Evolutionary conservation across 2,797 vertebrate genomes (phyloP).

Genomic region (Rousettus madagascariensis): DNA sequence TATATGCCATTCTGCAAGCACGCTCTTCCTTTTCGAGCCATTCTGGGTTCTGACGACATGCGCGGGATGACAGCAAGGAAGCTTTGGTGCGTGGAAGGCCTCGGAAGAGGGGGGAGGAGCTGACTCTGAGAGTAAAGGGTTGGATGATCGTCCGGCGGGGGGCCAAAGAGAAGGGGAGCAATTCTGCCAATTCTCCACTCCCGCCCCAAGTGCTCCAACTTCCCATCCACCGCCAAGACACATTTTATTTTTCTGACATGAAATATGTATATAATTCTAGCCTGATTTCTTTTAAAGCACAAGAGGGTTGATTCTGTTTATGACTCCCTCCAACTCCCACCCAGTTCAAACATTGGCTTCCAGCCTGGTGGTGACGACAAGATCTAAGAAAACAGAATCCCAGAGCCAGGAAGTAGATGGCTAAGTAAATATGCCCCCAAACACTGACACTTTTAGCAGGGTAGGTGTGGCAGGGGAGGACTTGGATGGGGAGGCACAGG

Average conservation of each 20-base stretch:
- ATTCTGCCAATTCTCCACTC: slow-evolving; percentile 73
- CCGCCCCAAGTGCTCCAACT: slow-evolving; percentile 63
- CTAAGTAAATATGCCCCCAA: slow-evolving; percentile 60
- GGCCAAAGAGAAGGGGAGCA: slow-evolving; percentile 68
- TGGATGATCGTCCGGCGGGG: slow-evolving; percentile 68
- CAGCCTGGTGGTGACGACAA: slow-evolving; percentile 72
- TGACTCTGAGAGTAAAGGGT: slow-evolving; percentile 72
- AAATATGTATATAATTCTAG: slow-evolving; percentile 77
- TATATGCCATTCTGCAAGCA: neutral
- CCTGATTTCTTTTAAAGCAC: slow-evolving; percentile 72
- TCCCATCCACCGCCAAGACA: slow-evolving; percentile 70
- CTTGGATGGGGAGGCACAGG: neutral
- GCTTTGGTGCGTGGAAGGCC: slow-evolving; percentile 65
- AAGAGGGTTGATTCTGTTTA: slow-evolving; percentile 70
- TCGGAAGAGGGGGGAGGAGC: slow-evolving; percentile 49
- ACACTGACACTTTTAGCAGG: slow-evolving; percentile 17
- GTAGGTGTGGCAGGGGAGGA: neutral
- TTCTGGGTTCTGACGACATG: neutral
- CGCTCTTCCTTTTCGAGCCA: neutral
- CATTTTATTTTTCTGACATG: slow-evolving; percentile 80
- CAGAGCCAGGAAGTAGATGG: slow-evolving; percentile 58
- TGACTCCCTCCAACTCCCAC: slow-evolving; percentile 71
- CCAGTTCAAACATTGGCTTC: slow-evolving; percentile 68
- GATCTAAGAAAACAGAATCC: slow-evolving; percentile 67
- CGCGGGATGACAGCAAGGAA: slow-evolving; percentile 44